Conservation (phyloP, 2,113 vertebrate genomes). For the Microcebus griseorufus region DNA sequence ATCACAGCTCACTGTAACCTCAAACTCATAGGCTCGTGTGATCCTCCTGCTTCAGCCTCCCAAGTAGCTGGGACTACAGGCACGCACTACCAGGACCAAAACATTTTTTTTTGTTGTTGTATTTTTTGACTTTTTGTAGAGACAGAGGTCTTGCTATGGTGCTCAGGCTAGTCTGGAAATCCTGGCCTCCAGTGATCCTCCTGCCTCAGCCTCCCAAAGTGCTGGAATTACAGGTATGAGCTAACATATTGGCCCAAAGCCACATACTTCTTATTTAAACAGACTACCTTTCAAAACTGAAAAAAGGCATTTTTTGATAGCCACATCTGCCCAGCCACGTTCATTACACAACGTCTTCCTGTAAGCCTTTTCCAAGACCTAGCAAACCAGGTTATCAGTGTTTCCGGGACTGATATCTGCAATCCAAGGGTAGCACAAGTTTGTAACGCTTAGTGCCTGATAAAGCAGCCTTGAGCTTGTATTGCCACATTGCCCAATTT, state of each 20-base stretch:
- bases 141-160: background rate
- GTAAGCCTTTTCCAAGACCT: background rate
- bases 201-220: background rate
- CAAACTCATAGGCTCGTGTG: background rate
- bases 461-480: conserved; percentile 57
- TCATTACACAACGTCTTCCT: background rate
- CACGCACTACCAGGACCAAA: too few species aligned
- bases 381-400: conserved; percentile 39
- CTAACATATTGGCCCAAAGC: background rate
- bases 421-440: conserved; percentile 2
- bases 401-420: background rate
- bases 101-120: too few species aligned
- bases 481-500: background rate
- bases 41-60: background rate
- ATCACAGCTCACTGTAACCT: background rate
- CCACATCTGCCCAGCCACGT: background rate
- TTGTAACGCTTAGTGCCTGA: background rate
- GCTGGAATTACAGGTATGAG: background rate
- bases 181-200: background rate
- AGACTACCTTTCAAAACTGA: background rate
- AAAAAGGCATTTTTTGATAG: background rate
- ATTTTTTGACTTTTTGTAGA: too few species aligned
- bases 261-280: conserved; percentile 12
- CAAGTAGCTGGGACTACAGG: too few species aligned
- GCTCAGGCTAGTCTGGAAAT: background rate